A percentile compares a stretch with the other conserved stretches of the same genome.
These are phyloP conservation scores for Mamestra brassicae DNA, from an alignment of 2,888 invertebrate genomes.

Conservation along the genomic window DNA sequence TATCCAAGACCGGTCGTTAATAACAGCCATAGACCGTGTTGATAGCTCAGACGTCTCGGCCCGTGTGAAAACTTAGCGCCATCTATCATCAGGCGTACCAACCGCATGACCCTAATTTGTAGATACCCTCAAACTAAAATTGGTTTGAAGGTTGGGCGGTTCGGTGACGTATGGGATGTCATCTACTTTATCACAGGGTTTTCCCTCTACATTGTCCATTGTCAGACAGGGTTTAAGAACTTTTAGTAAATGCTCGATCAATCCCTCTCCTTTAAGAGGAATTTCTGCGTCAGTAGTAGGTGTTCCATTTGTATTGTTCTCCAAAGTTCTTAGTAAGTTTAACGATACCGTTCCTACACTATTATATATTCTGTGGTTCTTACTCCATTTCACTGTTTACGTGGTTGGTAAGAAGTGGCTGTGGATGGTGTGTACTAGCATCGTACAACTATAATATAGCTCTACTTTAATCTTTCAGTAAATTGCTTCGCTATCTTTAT, in stretches of 20 bases:
- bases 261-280: background rate
- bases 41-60: conserved; percentile 60
- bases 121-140: conserved; percentile 49
- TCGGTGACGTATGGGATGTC: conserved; percentile 26
- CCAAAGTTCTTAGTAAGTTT: background rate
- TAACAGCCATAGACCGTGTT: conserved; percentile 59
- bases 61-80: conserved; percentile 67
- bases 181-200: conserved; percentile 6
- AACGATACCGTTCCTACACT: background rate
- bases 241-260: conserved; percentile 6
- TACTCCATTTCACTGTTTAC: conserved; percentile 16
- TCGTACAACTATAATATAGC: background rate
- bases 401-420: background rate
- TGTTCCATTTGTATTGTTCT: too few species aligned
- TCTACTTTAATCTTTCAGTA: conserved; percentile 40
- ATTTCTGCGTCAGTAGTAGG: background rate
- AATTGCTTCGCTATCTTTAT: conserved; percentile 46
- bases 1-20: conserved; percentile 67
- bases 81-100: conserved; percentile 66
- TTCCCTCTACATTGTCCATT: conserved; percentile 14
- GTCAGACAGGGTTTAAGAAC: conserved; percentile 21
- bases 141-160: conserved; percentile 48
- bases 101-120: conserved; percentile 61
- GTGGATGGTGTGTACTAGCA: background rate
- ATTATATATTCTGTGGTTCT: too few species aligned